A percentile compares a stretch with the other conserved stretches of the same genome.
Conservation (phyloP, 2,113 vertebrate species). For the Epinephelus cyanopodus region DNA sequence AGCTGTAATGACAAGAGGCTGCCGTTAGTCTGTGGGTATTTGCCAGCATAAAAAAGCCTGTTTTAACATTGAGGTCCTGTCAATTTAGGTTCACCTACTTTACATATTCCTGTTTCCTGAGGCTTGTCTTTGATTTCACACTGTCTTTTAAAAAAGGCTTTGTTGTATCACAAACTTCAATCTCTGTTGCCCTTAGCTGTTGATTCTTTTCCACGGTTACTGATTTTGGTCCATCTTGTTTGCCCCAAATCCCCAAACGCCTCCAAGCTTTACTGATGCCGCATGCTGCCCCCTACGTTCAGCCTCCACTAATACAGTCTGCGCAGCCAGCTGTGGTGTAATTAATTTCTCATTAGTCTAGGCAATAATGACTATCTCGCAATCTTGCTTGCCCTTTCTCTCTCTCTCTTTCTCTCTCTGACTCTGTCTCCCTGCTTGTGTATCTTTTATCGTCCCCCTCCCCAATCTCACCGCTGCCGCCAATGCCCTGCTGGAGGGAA, state of each 20-base stretch:
- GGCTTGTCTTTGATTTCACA: slow-evolving; percentile 8
- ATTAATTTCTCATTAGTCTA: slow-evolving; percentile 80
- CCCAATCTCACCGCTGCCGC: background rate
- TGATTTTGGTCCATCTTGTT: slow-evolving; percentile 5
- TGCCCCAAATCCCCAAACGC: background rate
- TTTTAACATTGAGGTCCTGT: background rate
- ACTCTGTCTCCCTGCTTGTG: slow-evolving; percentile 11
- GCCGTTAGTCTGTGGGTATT: background rate
- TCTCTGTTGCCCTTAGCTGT: slow-evolving; percentile 29
- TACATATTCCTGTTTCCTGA: background rate
- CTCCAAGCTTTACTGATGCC: slow-evolving; percentile 14
- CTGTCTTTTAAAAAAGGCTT: background rate
- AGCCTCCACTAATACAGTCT: slow-evolving; percentile 60
- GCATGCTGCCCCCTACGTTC: slow-evolving; percentile 67
- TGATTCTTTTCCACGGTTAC: slow-evolving; percentile 8
- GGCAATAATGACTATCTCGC: slow-evolving; percentile 68
- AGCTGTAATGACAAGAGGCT: slow-evolving; percentile 14
- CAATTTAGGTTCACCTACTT: background rate
- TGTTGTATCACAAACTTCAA: background rate
- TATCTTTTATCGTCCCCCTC: background rate
- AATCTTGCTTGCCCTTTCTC: slow-evolving; percentile 49
- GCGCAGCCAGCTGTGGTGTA: slow-evolving; percentile 67
- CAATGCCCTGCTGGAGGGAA: slow-evolving; percentile 53
- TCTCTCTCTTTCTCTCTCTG: slow-evolving; percentile 8
- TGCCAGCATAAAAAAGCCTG: background rate